Conservation (phyloP, 2,797 vertebrate species). For the Typhlichthys subterraneus region DNA sequence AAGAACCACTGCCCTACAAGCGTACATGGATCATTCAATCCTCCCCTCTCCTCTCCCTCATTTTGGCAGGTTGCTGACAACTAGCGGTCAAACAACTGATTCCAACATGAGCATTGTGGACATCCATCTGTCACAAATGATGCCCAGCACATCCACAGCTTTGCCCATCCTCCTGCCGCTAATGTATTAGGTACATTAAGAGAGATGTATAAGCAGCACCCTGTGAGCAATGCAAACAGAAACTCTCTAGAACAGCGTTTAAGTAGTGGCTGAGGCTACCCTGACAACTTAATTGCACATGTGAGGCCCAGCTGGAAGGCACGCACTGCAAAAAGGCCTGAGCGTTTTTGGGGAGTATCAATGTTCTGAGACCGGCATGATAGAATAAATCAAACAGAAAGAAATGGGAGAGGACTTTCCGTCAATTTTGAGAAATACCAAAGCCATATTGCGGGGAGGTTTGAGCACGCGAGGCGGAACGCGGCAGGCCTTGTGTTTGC, state of each 20-base stretch:
- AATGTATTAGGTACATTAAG: slow-evolving; percentile 43
- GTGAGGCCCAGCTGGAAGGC: slow-evolving; percentile 66
- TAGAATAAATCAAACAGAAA: slow-evolving; percentile 64
- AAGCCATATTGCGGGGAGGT: slow-evolving; percentile 48
- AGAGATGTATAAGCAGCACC: slow-evolving; percentile 44
- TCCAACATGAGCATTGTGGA: slow-evolving; percentile 21
- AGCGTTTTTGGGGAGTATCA: slow-evolving; percentile 60
- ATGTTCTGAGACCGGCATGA: slow-evolving; percentile 53
- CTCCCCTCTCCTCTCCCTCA: not conserved
- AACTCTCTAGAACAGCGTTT: slow-evolving; percentile 36
- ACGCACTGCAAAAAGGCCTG: slow-evolving; percentile 39
- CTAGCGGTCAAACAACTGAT: slow-evolving; percentile 6
- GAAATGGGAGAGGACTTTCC: slow-evolving; percentile 61
- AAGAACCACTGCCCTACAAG: not conserved
- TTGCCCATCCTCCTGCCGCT: slow-evolving; percentile 33
- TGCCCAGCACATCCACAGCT: slow-evolving; percentile 5
- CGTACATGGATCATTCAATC: not conserved
- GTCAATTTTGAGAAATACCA: slow-evolving; percentile 62
- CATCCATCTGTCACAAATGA: slow-evolving; percentile 23
- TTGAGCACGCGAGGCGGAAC: slow-evolving; percentile 47
- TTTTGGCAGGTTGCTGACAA: slow-evolving; percentile 28
- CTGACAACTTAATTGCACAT: slow-evolving; percentile 69
- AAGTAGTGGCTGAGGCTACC: slow-evolving; percentile 49
- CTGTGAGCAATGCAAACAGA: slow-evolving; percentile 48
- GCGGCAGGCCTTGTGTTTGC: slow-evolving; percentile 41